Conservation (phyloP, 1,140 invertebrate genomes). For the Teleogryllus occipitalis region DNA sequence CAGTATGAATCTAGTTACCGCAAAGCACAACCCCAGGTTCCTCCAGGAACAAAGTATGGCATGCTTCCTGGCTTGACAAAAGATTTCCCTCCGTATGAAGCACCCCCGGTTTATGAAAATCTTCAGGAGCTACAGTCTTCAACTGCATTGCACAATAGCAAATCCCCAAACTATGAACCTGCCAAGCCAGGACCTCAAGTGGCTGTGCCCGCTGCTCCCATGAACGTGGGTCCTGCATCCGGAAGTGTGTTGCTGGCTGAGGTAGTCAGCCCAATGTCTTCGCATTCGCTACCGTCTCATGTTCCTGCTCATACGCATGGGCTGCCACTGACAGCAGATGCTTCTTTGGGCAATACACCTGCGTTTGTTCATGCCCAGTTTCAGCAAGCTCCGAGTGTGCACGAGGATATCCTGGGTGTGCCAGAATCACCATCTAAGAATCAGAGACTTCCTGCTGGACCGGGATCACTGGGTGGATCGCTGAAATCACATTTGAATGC, state of each 20-base stretch:
- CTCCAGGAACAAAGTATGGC: conserved; percentile 41
- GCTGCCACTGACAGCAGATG: too few relatives aligned
- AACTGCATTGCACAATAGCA: not conserved
- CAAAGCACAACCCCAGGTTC: conserved; percentile 61
- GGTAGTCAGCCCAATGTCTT: not conserved
- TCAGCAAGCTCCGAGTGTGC: too few relatives aligned
- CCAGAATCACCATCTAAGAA: not conserved
- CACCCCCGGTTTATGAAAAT: conserved; percentile 63
- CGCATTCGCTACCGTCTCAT: not conserved
- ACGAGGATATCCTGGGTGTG: too few relatives aligned
- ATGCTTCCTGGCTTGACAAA: conserved; percentile 31
- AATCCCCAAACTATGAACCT: conserved; percentile 33
- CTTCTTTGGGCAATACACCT: too few relatives aligned
- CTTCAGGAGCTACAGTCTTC: conserved; percentile 43
- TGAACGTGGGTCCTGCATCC: conserved; percentile 22
- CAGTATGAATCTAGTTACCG: conserved; percentile 46
- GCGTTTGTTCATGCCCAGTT: not conserved
- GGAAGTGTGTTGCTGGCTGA: conserved; percentile 25
- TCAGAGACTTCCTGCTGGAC: not conserved
- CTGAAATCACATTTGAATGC: not conserved
- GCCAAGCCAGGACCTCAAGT: conserved; percentile 43
- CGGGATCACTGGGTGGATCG: not conserved
- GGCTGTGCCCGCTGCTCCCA: conserved; percentile 24
- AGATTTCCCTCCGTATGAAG: conserved; percentile 45
- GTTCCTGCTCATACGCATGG: not conserved